Base-by-base conservation (phyloP, 2,888 invertebrate genomes). In the Leptogaster cylindrica region DNA sequence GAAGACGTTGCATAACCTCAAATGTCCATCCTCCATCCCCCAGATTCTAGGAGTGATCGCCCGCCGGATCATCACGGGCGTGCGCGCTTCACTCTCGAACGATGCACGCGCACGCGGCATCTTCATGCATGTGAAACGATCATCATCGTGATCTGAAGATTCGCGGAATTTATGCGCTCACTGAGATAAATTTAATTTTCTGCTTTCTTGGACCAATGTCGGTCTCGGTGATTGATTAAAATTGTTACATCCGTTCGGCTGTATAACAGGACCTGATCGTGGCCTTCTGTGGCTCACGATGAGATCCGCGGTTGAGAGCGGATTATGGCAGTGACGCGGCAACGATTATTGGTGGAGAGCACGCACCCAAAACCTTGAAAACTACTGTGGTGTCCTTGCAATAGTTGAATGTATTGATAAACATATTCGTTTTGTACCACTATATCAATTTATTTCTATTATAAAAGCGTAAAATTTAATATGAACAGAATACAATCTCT, bases 171-270 rank as follows among this genome's bases (percentile, higher is more conserved):
- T 65, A 65, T 51, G 52, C 41, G 51, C 25, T 51, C 65, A 65
- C 65, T 52, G 33, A 18, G 28, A n/a, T 28, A 52, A 65, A 65
- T 65, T 65, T 50, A 65, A 52, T 65, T 65, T 65, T 65, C 65
- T 51, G 50, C 41, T 51, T 41, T 41, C 52, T 65, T 25, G 25
- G 28, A 16, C 39, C 50, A 48, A 50, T 16, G 41, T 16, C 25
- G 41, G 36, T 50, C 25, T 44, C 20, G 50, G 65, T 51, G 51
- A 65, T 65, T 65, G 65, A 65, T 65, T 51, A 65, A 65, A 65
- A 65, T 65, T 50, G 39, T 52, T 52, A 41, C 18, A 27, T 51
- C 36, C 33, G 23, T 18, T 23, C 50, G 14, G 48, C 25, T n/a
- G n/a, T n/a, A n/a, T n/a, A 10, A 16, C 27, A 25, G 18, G 25